phyloP scores from a whole-genome alignment of 2,888 invertebrate species.

The Eupeodes latifasciatus region DNA sequence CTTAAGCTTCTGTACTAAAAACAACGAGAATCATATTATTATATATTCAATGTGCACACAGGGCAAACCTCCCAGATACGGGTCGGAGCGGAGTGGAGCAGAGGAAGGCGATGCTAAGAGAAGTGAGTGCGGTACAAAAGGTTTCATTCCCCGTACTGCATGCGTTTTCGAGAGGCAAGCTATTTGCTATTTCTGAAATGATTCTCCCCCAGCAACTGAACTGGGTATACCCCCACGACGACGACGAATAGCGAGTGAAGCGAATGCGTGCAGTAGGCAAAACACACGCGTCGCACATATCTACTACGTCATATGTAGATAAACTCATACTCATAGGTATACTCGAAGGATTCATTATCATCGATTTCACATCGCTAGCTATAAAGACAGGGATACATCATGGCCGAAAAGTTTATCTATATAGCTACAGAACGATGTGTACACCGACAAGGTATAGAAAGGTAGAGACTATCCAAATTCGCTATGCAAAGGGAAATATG shows the following conservation, averaged over 20 bases:
- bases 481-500: constrained; percentile 40
- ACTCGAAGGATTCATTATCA: constrained; percentile 33
- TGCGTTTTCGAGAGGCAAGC: constrained; percentile 48
- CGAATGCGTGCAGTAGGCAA: constrained; percentile 61
- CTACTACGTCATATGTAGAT: not conserved
- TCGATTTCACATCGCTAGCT: constrained; percentile 58
- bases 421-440: constrained; percentile 39
- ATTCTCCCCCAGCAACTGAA: constrained; percentile 44
- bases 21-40: constrained; percentile 73
- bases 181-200: constrained; percentile 48
- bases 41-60: constrained; percentile 65
- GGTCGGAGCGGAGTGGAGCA: not conserved
- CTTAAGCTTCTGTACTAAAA: constrained; percentile 67
- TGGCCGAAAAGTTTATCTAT: constrained; percentile 38
- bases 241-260: constrained; percentile 35
- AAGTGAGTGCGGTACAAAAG: constrained; percentile 42
- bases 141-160: constrained; percentile 54
- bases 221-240: not conserved
- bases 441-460: constrained; percentile 18
- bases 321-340: not conserved
- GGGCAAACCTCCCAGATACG: constrained; percentile 20
- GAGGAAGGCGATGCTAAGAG: not conserved
- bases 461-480: constrained; percentile 17
- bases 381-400: constrained; percentile 25
- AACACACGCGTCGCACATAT: constrained; percentile 46